Percentiles rank a stretch among this genome's conserved stretches.
These are phyloP conservation scores for Podotricha telesiphe DNA, from an alignment of 2,888 invertebrate species.

Conservation along the genomic window DNA sequence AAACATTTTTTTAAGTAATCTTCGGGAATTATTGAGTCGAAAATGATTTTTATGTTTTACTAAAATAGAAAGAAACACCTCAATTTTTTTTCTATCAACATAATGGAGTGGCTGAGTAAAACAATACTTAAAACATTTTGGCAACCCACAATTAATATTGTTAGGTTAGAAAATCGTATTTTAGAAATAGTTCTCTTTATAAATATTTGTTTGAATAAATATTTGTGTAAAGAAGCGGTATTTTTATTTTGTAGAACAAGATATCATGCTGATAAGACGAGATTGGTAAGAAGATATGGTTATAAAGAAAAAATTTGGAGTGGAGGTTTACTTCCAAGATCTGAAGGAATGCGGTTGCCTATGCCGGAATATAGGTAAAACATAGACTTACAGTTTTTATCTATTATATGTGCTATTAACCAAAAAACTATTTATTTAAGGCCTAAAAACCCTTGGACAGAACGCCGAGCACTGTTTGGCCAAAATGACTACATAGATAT, in stretches of 20 bases:
- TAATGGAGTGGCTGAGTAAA: constrained; percentile 68
- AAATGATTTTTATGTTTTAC: not conserved
- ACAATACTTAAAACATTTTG: constrained; percentile 65
- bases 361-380: constrained; percentile 86
- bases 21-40: not conserved
- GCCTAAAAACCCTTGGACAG: constrained; percentile 89
- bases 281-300: constrained; percentile 87
- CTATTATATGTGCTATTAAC: too few species aligned
- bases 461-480: constrained; percentile 92
- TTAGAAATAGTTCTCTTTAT: not conserved
- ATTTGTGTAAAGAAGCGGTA: too few species aligned
- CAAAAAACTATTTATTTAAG: too few species aligned
- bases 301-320: constrained; percentile 87
- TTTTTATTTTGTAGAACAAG: constrained; percentile 65
- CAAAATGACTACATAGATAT: constrained; percentile 99
- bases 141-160: constrained; percentile 66
- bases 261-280: constrained; percentile 86
- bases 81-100: not conserved
- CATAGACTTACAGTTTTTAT: too few species aligned
- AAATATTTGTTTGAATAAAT: not conserved
- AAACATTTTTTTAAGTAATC: not conserved
- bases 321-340: constrained; percentile 88
- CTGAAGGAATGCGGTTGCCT: constrained; percentile 80
- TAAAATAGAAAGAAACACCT: not conserved
- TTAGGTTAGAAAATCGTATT: constrained; percentile 63